Conservation (phyloP, 2,113 vertebrate genomes). For the Dinomys branickii region DNA sequence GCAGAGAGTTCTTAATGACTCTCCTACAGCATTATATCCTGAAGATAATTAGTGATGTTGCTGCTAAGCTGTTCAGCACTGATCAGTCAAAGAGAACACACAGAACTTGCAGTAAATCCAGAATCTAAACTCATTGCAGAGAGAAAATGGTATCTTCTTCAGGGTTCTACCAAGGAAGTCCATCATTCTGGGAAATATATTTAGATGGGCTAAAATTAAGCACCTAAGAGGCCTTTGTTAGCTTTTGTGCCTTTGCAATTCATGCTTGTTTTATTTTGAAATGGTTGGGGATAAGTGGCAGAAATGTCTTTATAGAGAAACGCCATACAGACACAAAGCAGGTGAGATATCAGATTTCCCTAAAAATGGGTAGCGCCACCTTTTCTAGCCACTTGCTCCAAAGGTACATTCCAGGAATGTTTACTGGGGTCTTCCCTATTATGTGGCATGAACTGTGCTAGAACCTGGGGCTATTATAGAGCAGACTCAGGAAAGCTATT, state of each 20-base stretch:
- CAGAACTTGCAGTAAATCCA: conserved; percentile 55
- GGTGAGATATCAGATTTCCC: not conserved
- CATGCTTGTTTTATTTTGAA: not conserved
- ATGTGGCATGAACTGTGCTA: not conserved
- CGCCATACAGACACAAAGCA: not conserved
- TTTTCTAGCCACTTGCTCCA: not conserved
- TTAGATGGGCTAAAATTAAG: not conserved
- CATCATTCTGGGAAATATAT: not conserved
- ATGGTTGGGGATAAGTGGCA: not conserved
- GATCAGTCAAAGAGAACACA: conserved; percentile 65
- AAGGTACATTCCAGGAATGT: not conserved
- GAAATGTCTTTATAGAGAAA: not conserved
- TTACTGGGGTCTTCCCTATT: not conserved
- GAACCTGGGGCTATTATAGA: not conserved
- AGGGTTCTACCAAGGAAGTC: conserved; percentile 25
- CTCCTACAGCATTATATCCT: conserved; percentile 58
- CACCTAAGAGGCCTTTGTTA: not conserved
- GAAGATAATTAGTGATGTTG: conserved; percentile 69
- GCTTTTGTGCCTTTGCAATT: not conserved
- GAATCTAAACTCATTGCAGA: conserved; percentile 7
- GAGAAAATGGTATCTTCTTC: conserved; percentile 3
- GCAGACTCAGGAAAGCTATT: not conserved
- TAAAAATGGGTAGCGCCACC: not conserved
- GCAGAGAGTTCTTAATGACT: conserved; percentile 75
- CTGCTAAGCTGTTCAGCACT: conserved; percentile 7